Conservation (phyloP, 1,140 invertebrate species). For the Globodera ellingtonae region DNA sequence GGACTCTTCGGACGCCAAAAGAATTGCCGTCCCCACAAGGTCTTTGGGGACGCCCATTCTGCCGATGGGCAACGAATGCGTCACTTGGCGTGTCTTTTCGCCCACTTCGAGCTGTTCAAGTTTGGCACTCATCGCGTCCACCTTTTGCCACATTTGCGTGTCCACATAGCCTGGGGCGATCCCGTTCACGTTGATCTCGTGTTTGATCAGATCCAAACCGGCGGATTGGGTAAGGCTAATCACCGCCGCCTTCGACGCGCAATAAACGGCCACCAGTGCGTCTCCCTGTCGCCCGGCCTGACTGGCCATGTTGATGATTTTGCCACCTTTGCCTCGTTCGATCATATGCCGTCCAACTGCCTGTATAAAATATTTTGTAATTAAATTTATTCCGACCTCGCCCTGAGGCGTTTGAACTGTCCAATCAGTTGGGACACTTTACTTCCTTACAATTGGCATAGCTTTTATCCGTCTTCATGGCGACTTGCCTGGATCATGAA, state of each 20-base stretch:
- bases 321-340: constrained; percentile 2
- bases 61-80: constrained; percentile 7
- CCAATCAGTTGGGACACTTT: too few relatives aligned
- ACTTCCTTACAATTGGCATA: too few relatives aligned
- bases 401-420: too few relatives aligned
- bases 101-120: constrained; percentile 67
- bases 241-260: constrained; percentile 4
- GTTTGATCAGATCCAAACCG: neutral
- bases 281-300: neutral
- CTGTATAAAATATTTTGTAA: neutral
- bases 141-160: neutral
- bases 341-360: constrained; percentile 7
- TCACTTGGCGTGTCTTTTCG: neutral
- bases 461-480: neutral
- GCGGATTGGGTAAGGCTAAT: constrained; percentile 10
- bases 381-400: too few relatives aligned
- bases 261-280: neutral
- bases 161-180: constrained; percentile 1
- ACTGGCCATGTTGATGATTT: constrained; percentile 1
- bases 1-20: neutral
- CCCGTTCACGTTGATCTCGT: neutral
- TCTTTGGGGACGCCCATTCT: neutral
- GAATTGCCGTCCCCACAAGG: constrained; percentile 74
- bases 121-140: constrained; percentile 7
- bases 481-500: constrained; percentile 48